Evolutionary conservation across 1,140 invertebrate species (phyloP).

Genomic region (Cotesia chilonis): DNA sequence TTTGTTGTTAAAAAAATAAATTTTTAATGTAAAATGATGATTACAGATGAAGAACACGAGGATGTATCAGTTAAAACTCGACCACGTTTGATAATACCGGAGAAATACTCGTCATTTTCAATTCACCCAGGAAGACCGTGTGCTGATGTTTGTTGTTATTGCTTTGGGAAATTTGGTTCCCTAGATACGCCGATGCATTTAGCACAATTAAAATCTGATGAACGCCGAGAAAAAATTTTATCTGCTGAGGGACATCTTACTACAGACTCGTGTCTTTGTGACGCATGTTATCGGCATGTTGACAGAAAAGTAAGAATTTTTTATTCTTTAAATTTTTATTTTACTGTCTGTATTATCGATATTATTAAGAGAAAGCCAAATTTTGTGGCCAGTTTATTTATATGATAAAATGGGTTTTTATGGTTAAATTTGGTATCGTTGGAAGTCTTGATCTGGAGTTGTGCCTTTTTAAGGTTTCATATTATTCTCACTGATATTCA

Average conservation of each 20-base stretch:
- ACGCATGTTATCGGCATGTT: constrained; percentile 84
- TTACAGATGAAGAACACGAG: constrained; percentile 67
- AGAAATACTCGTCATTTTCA: constrained; percentile 85
- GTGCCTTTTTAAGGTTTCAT: too few relatives aligned
- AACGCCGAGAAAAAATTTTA: constrained; percentile 80
- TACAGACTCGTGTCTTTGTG: constrained; percentile 83
- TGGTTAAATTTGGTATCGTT: too few relatives aligned
- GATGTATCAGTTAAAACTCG: constrained; percentile 62
- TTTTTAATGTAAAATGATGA: constrained; percentile 15
- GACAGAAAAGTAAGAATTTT: constrained; percentile 76
- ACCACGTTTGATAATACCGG: constrained; percentile 80
- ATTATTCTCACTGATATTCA: too few relatives aligned
- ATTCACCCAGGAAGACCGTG: constrained; percentile 82
- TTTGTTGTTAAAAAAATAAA: constrained; percentile 1
- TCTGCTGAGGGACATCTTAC: constrained; percentile 79
- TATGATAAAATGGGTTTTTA: too few relatives aligned
- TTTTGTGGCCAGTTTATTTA: too few relatives aligned
- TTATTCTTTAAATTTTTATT: neutral
- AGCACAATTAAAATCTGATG: constrained; percentile 81
- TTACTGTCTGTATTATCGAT: neutral
- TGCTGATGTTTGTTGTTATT: constrained; percentile 84
- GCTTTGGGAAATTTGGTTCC: constrained; percentile 84
- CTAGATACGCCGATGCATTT: constrained; percentile 87
- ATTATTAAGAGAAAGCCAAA: too few relatives aligned
- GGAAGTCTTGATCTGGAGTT: too few relatives aligned